Percentiles rank a stretch among this genome's conserved stretches.
Conservation (phyloP, 2,113 vertebrate genomes). For the Nannospalax galili region DNA sequence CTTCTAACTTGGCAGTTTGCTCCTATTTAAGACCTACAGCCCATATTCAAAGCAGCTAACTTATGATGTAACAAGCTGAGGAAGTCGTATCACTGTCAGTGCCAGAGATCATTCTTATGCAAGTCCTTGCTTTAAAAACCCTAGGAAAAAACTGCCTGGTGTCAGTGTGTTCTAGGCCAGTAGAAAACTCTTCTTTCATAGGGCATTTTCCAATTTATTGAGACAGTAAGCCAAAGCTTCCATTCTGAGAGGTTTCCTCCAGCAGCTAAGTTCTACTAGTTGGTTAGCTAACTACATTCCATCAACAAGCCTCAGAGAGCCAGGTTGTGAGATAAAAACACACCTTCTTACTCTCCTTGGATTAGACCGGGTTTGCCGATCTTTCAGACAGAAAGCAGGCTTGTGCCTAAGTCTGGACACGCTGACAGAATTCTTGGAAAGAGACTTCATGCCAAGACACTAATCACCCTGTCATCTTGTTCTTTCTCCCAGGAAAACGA, state of each 20-base stretch:
- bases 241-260: conserved; percentile 79
- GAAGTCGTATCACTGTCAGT: conserved; percentile 57
- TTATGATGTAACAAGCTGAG: conserved; percentile 65
- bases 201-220: conserved; percentile 81
- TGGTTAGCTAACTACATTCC: conserved; percentile 75
- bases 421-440: conserved; percentile 7
- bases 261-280: conserved; percentile 65
- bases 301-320: conserved; percentile 71
- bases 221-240: conserved; percentile 77
- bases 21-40: conserved; percentile 30
- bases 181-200: conserved; percentile 80
- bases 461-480: conserved; percentile 82
- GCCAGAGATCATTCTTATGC: background rate
- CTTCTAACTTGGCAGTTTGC: conserved; percentile 8
- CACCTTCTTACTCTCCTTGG: background rate
- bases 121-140: conserved; percentile 48
- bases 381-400: conserved; percentile 7
- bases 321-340: conserved; percentile 63
- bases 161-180: conserved; percentile 47
- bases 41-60: conserved; percentile 19
- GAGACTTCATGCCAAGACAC: background rate
- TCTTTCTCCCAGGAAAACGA: conserved; percentile 94
- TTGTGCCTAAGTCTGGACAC: background rate
- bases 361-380: background rate
- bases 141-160: conserved; percentile 4